Evolutionary conservation across 2,888 invertebrate genomes (phyloP), one percentile per base, ranked within the genome.

Genomic region (Hypsopygia costalis): DNA sequence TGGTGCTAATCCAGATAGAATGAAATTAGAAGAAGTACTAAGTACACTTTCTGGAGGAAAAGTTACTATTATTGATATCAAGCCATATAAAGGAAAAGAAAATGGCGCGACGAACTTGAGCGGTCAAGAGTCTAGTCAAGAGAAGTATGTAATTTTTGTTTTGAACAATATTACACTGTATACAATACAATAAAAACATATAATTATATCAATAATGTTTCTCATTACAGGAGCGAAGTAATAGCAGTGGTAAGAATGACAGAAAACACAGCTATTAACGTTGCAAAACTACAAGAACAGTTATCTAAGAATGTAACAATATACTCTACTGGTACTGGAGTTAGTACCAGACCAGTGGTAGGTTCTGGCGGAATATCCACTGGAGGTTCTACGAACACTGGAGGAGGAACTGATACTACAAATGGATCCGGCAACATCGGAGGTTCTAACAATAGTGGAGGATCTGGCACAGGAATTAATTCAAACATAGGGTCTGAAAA

Each of bases 31-130:
- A 68, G 92, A 94, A 62, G 93, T 94, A 28, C 81, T 97, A 21
- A 93, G 92, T 45, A 91, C 93, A 16, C 91, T 95, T 31, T 95
- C 96, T 0, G 96, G 96, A 1, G 95, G 94, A 1, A 92, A 92
- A 69, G 94, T 96, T 0, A 92, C 91, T 34, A 94, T 96, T 41
- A 90, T 94, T 58, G 93, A 94, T 41, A 92, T 95, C 32, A 91
- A 93, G 46, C 93, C 94, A 0, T 93, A 94, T 56, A 89, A 75
- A 55, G 90, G 91, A 0, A 81, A 79, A 46, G 90, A 91, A 45
- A 89, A 90, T 34, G 90, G 89, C 33, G 91, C 88, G 36, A 88
- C 90, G 41, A 91, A 91, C 70, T 72, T 87, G 22, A 86, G 63
- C 52, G 77, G 87, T 35, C 83, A 83, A 40, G 87, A 53, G 69